Conservation (phyloP, 2,113 vertebrate species). For the Hirundichthys speculiger region DNA sequence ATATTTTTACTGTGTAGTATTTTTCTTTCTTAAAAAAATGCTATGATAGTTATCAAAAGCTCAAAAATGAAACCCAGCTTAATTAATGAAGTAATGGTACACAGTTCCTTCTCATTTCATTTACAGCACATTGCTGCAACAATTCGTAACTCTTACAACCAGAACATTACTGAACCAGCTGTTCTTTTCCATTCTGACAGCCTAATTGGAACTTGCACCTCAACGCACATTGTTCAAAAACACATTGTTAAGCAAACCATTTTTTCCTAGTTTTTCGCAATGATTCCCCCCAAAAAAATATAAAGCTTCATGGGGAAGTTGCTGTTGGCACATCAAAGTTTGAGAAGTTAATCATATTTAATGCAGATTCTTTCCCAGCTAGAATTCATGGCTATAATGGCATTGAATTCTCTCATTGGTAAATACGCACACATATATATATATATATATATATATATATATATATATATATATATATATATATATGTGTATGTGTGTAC, state of each 20-base stretch:
- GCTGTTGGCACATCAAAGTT: constrained; percentile 8
- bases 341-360: constrained; percentile 12
- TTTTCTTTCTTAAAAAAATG: constrained; percentile 4
- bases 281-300: not conserved
- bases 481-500: too few species aligned
- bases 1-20: not conserved
- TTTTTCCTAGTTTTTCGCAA: constrained; percentile 11
- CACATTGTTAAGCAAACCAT: not conserved
- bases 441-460: too few species aligned
- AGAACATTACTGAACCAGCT: constrained; percentile 51
- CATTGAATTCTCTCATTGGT: too few species aligned
- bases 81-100: constrained; percentile 42
- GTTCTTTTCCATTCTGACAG: constrained; percentile 48
- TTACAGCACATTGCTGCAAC: constrained; percentile 46
- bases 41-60: constrained; percentile 29
- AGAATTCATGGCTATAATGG: too few species aligned
- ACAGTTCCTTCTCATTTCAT: constrained; percentile 39
- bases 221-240: constrained; percentile 5
- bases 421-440: too few species aligned
- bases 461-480: too few species aligned
- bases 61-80: constrained; percentile 19
- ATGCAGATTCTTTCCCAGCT: not conserved
- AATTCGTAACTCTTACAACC: constrained; percentile 54
- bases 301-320: not conserved
- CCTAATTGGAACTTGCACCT: constrained; percentile 51